Evolutionary conservation across 2,888 invertebrate genomes (phyloP), one percentile per base, ranked within the genome.

Genomic region (Galeopsomyia nigrocyanea): DNA sequence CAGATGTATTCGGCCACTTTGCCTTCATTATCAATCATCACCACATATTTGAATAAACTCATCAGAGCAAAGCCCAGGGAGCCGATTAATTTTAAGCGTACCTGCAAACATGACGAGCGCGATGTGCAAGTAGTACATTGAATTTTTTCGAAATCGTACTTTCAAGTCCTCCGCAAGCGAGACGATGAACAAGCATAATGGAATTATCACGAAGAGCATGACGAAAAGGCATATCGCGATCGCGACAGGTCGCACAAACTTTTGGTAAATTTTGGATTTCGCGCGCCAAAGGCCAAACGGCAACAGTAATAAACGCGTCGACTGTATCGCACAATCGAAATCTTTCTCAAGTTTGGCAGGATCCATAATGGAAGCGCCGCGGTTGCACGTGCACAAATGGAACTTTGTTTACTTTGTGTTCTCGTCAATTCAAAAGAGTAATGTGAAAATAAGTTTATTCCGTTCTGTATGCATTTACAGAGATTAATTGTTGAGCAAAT

Each of bases 271-370:
- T 1, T 46, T n/a, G 1, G 53, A 46, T 9, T 63, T 57, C 7
- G 22, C 1, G 6, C 81, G 82, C 82, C 82, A 82, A 21, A 76
- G 67, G 3, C 82, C 82, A 10, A 82, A 75, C 0, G 80, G 71
- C n/a, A 75, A 77, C 0, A 82, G 62, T 1, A 82, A 64, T 78
- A 77, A 79, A 19, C 80, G 80, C 50, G 79, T 81, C 57, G 80
- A 31, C 16, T 78, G 75, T 0, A 82, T 62, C 13, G 81, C 82
- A 53, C 80, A 79, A 3, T 64, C 46, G n/a, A 64, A 64, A 0
- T 14, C 70, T 26, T 64, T 39, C 10, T 39, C 39, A 7, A 39
- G 10, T 39, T 39, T 39, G 5, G 10, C 10, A 10, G 39, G 13
- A 39, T 39, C 39, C 39, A 39, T 39, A 26, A 26, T 3, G 3